Conservation (phyloP, 2,888 invertebrate genomes). For the Dicyrtomina minuta region DNA sequence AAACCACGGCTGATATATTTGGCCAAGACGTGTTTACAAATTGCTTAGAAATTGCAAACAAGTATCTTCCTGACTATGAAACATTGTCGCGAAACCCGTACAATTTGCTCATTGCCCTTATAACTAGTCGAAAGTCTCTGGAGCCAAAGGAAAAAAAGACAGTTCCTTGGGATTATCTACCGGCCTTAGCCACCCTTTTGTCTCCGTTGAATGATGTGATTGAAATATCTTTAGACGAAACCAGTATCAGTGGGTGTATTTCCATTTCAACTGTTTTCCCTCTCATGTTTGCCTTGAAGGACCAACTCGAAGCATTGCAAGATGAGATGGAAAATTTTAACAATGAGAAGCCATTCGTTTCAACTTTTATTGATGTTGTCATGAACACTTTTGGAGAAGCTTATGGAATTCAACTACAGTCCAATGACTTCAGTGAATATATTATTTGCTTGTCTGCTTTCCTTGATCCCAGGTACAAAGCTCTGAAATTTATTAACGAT, state of each 20-base stretch:
- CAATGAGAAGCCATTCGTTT: conserved; percentile 26
- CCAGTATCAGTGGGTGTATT: too few relatives aligned
- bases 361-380: conserved; percentile 28
- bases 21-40: conserved; percentile 24
- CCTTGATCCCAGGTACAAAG: conserved; percentile 41
- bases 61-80: conserved; percentile 24
- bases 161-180: conserved; percentile 14
- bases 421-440: conserved; percentile 16
- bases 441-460: conserved; percentile 20
- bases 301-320: too few relatives aligned
- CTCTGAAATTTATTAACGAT: conserved; percentile 28
- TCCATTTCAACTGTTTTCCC: conserved; percentile 22
- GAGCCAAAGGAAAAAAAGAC: conserved; percentile 1
- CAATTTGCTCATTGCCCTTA: conserved; percentile 20
- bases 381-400: conserved; percentile 23
- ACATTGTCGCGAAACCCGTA: conserved; percentile 35
- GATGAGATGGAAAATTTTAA: conserved; percentile 21
- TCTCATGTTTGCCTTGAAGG: conserved; percentile 16
- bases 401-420: conserved; percentile 29
- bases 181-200: conserved; percentile 22
- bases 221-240: conserved; percentile 28
- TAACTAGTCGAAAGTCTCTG: conserved; percentile 5
- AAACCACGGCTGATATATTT: conserved; percentile 11
- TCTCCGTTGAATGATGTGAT: conserved; percentile 37
- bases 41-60: conserved; percentile 26